A percentile compares a stretch with the other conserved stretches of the same genome.
These are phyloP conservation scores for Acrocyrtus sp. DNA, from an alignment of 2,888 invertebrate species.

Conservation along the genomic window DNA sequence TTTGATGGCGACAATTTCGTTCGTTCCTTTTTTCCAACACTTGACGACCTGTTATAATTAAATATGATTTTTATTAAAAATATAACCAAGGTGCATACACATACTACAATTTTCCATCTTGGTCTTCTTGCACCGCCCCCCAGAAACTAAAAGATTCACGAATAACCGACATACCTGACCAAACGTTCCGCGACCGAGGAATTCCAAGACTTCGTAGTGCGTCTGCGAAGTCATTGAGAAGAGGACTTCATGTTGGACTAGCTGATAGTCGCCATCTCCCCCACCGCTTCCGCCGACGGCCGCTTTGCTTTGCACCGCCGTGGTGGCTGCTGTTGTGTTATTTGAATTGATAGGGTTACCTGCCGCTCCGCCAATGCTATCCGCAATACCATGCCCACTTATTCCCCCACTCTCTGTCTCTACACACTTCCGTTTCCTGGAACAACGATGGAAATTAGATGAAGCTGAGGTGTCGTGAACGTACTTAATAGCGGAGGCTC, in stretches of 20 bases:
- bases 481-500: constrained; percentile 61
- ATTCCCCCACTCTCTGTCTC: constrained; percentile 70
- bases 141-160: too few relatives aligned
- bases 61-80: too few relatives aligned
- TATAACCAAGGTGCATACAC: too few relatives aligned
- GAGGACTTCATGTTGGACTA: constrained; percentile 97
- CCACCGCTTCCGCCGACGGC: constrained; percentile 79
- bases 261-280: constrained; percentile 97
- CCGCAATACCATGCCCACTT: constrained; percentile 61
- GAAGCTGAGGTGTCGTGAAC: constrained; percentile 58
- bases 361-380: constrained; percentile 56
- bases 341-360: constrained; percentile 50
- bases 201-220: constrained; percentile 92
- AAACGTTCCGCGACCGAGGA: constrained; percentile 98
- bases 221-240: constrained; percentile 93
- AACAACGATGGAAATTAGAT: constrained; percentile 61
- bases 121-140: not conserved
- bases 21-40: constrained; percentile 99
- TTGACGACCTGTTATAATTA: constrained; percentile 90
- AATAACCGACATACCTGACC: constrained; percentile 83
- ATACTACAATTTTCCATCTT: too few relatives aligned
- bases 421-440: constrained; percentile 71
- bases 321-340: constrained; percentile 63
- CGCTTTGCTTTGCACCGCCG: constrained; percentile 62
- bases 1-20: constrained; percentile 99